Evolutionary conservation across 2,113 vertebrate genomes (phyloP), one percentile per base, ranked within the genome.

Genomic region (Picathartes gymnocephalus): DNA sequence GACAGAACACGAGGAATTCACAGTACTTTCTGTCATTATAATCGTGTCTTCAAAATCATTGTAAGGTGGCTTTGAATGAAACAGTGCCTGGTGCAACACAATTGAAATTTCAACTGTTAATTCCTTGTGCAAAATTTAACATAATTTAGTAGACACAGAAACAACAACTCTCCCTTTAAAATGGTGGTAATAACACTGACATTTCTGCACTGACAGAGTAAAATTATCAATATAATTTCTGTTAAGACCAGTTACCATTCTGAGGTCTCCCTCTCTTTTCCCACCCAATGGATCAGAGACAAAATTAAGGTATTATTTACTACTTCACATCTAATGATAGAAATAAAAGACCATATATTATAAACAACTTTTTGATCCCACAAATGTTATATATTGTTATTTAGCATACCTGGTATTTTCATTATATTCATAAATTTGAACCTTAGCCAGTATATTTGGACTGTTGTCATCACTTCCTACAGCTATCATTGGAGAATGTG

Each of bases 381-480:
- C 9, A 48, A n/a, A 65, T 1, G 1, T 72, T 71, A 15, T 4
- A 24, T 4, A 17, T 5, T 66, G 18, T 31, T 30, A 61, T 74
- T 82, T 54, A 65, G 10, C 92, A 88, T 92, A 99, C 99, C 99
- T 99, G 84, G 99, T 99, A 83, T 99, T 99, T 97, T 99, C 99
- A 5, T 99, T 99, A 94, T 99, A 99, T 96, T 99, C 99, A 20
- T 99, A 99, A 94, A 99, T 99, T 95, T 99, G 99, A 90, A 99
- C 99, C 96, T 99, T 99, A 81, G 99, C 99, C 84, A 98, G 98
- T 68, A 99, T 98, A 13, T 98, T 98, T 54, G 98, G 98, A 42
- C 98, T 99, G 91, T 96, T 98, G 97, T 99, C 99, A 62, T 99
- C 99, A 77, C 99, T 99, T 88, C 99, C 99, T 42, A 99, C 99